Base-by-base conservation (phyloP, 1,140 invertebrate species). In the Eupeodes corollae region DNA sequence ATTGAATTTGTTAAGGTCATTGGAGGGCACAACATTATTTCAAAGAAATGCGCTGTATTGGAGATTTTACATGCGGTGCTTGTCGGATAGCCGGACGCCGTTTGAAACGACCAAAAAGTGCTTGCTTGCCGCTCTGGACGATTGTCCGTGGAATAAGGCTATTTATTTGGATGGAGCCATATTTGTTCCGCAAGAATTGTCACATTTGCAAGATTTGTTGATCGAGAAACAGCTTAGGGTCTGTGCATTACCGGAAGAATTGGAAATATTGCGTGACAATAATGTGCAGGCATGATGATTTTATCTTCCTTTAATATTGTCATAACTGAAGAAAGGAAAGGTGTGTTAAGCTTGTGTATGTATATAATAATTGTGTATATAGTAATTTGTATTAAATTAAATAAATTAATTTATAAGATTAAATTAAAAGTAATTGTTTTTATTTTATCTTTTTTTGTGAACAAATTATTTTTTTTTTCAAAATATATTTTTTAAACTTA, bases 61-160 rank as follows among this genome's bases (percentile, higher is more conserved):
- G 69, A 57, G 64, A 14, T 48, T 51, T 48, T 70, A 63, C 34
- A 48, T 58, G 41, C 56, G 51, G 6, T 55, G 52, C 43, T 57
- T 65, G 5, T 58, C 54, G 1, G 56, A 56, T 40, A 55, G 49
- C 16, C 45, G 15, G 5, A 58, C 53, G 13, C 55, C 51, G 10
- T 60, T 56, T 35, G 61, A 57, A 44, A 57, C 51, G 14, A 63
- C 69, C 49, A 66, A 70, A 42, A 65, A 69, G 13, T 70, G 70
- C 44, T 70, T 78, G 39, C 71, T 77, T 47, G 57, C 57, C 44
- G 75, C 76, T 0, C 55, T 79, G 14, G 76, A 80, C 53, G 73
- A 78, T 52, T 83, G 81, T 55, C 82, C 82, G 8, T 84, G 82
- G 82, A 71, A 79, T 44, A 82, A 80, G 70, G 61, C 70, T 6